A percentile compares a stretch with the other conserved stretches of the same genome.
phyloP scores from a whole-genome alignment of 2,888 invertebrate genomes.

The Pristionchus japonicus region DNA sequence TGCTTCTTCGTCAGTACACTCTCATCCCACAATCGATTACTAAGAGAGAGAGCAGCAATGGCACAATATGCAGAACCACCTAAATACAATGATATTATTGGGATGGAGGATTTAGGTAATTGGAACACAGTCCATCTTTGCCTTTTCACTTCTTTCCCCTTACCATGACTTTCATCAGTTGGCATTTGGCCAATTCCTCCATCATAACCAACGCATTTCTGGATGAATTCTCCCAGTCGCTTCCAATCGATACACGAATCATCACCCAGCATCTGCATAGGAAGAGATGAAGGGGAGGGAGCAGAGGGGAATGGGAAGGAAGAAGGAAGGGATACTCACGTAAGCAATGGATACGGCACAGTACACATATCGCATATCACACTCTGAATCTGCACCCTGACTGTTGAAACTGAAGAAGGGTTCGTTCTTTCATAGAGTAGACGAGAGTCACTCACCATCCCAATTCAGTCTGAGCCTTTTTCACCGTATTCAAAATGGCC shows the following conservation, averaged over 20 bases:
- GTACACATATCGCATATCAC: slow-evolving; percentile 95
- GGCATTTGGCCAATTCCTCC: slow-evolving; percentile 83
- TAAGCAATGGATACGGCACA: slow-evolving; percentile 83
- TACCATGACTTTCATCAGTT: slow-evolving; percentile 90
- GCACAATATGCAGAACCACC: slow-evolving; percentile 98
- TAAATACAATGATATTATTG: slow-evolving; percentile 57
- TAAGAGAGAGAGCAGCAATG: slow-evolving; percentile 89
- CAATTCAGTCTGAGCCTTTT: slow-evolving; percentile 86
- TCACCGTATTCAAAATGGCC: slow-evolving; percentile 86
- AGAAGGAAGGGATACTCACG: no score
- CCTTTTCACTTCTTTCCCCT: no score
- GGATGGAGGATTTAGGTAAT: no score
- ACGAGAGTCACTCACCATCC: slow-evolving; percentile 60
- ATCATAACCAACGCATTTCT: slow-evolving; percentile 83
- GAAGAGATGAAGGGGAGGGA: not conserved
- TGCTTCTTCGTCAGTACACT: slow-evolving; percentile 58
- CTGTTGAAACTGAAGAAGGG: slow-evolving; percentile 66
- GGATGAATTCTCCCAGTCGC: slow-evolving; percentile 57
- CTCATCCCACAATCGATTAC: slow-evolving; percentile 77
- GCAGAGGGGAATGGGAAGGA: no score
- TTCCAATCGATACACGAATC: slow-evolving; percentile 56
- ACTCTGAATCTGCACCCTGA: slow-evolving; percentile 62
- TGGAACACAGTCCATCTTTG: no score
- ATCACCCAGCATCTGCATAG: slow-evolving; percentile 63
- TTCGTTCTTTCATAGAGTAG: no score